Evolutionary conservation across 2,113 vertebrate genomes (phyloP).

Genomic region (Gambusia affinis): DNA sequence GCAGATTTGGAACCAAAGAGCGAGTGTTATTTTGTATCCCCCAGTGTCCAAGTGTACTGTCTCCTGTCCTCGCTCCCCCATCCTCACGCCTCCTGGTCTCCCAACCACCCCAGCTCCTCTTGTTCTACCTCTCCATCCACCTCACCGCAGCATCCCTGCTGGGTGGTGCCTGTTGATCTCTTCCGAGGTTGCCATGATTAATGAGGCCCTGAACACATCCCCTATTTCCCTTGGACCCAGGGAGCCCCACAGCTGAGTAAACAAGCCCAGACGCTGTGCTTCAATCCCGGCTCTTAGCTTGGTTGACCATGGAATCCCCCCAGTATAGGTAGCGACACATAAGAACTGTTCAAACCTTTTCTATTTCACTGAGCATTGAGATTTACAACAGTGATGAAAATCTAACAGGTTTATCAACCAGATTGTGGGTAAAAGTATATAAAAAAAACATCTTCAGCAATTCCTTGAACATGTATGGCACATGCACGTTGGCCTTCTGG

Average conservation of each 20-base stretch:
- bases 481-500: conserved; percentile 39
- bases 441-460: background rate
- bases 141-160: conserved; percentile 72
- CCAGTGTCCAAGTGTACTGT: conserved; percentile 57
- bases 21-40: conserved; percentile 77
- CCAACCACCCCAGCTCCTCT: conserved; percentile 36
- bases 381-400: conserved; percentile 14
- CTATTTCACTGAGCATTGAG: background rate
- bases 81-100: conserved; percentile 57
- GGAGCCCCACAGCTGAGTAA: conserved; percentile 89
- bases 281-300: conserved; percentile 45
- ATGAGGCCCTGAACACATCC: conserved; percentile 87
- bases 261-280: conserved; percentile 73
- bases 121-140: conserved; percentile 16
- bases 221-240: conserved; percentile 81
- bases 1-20: conserved; percentile 78
- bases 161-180: conserved; percentile 83
- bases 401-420: conserved; percentile 22
- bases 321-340: conserved; percentile 68
- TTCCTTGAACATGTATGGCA: conserved; percentile 49
- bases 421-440: conserved; percentile 15
- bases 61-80: conserved; percentile 49
- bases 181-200: conserved; percentile 86
- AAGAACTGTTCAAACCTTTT: conserved; percentile 32
- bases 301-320: conserved; percentile 43